These are phyloP conservation scores for Cyanoliseus patagonus DNA, from an alignment of 2,113 vertebrate species.

Conservation along the genomic window DNA sequence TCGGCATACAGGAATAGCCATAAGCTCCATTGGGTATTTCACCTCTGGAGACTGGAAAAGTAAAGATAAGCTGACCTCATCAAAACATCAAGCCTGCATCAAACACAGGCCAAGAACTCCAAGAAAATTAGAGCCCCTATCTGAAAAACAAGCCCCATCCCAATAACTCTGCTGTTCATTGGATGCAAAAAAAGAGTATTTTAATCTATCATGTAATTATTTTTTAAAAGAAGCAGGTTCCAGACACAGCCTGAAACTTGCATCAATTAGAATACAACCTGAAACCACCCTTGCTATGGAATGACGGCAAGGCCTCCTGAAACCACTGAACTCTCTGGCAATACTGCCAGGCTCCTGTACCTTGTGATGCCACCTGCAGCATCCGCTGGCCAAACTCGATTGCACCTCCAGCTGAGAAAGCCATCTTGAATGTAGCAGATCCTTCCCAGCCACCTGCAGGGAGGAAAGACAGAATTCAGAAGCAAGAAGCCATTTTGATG, in stretches of 20 bases:
- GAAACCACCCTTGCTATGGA: not conserved
- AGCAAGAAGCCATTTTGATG: not conserved
- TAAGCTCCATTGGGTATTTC: conserved; percentile 84
- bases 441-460: conserved; percentile 95
- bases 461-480: not conserved
- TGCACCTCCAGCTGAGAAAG: conserved; percentile 89
- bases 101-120: not conserved
- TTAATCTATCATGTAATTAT: not conserved
- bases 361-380: conserved; percentile 93
- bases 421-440: conserved; percentile 83
- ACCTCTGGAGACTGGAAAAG: conserved; percentile 87
- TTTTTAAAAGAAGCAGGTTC: not conserved
- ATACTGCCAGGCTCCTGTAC: conserved; percentile 54
- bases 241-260: not conserved
- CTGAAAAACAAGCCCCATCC: not conserved
- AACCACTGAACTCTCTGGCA: not conserved
- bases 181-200: not conserved
- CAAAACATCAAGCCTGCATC: not conserved
- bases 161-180: not conserved
- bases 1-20: conserved; percentile 90
- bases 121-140: not conserved
- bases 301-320: not conserved
- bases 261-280: not conserved
- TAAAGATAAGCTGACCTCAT: conserved; percentile 10
- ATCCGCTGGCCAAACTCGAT: conserved; percentile 97